Percentiles rank a stretch among this genome's conserved stretches.
phyloP scores from a whole-genome alignment of 2,888 invertebrate genomes.

The Pseudococcus viburni region DNA sequence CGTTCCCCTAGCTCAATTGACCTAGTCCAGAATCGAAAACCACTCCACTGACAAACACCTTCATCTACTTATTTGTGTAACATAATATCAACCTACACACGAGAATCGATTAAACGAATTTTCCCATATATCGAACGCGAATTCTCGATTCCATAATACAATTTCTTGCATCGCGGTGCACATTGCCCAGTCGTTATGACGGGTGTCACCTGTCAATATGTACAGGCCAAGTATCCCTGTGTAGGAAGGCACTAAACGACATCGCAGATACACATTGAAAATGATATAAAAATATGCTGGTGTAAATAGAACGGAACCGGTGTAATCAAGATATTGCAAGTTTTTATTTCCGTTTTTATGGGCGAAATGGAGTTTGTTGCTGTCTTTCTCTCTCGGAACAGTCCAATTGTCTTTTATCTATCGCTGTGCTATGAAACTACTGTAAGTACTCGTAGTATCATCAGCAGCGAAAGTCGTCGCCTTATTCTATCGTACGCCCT shows the following conservation, averaged over 20 bases:
- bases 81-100: neutral
- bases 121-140: neutral
- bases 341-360: constrained; percentile 45
- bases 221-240: neutral
- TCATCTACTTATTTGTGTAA: too few relatives aligned
- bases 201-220: constrained; percentile 9
- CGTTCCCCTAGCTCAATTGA: too few relatives aligned
- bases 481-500: neutral
- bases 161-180: too few relatives aligned
- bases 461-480: constrained; percentile 1
- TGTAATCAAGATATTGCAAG: constrained; percentile 48
- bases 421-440: neutral
- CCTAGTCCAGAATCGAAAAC: too few relatives aligned
- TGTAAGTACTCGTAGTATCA: neutral
- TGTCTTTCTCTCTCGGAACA: neutral
- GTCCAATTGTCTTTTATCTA: constrained; percentile 8
- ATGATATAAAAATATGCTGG: constrained; percentile 55
- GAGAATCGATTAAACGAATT: constrained; percentile 21
- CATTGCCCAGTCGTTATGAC: neutral
- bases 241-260: neutral
- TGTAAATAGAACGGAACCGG: constrained; percentile 51
- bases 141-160: neutral
- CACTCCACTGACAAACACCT: too few relatives aligned
- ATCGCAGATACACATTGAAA: constrained; percentile 43
- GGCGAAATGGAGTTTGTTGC: constrained; percentile 7